A percentile compares a stretch with the other conserved stretches of the same genome.
Conservation (phyloP, 2,113 vertebrate genomes). For the Pionites leucogaster region DNA sequence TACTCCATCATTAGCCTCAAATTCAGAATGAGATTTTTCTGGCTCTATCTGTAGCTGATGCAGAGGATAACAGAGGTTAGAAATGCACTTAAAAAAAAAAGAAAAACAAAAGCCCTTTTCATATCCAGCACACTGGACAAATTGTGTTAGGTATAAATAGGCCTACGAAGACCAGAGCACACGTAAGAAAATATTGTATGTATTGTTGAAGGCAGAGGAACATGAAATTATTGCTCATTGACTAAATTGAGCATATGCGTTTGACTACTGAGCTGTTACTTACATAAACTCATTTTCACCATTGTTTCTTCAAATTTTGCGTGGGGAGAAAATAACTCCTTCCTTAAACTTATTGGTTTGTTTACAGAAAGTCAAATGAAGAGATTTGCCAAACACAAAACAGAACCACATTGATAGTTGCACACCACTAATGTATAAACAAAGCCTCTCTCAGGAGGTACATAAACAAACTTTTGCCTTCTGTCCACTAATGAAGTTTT, state of each 20-base stretch:
- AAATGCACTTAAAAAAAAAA: background rate
- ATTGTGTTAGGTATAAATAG: slow-evolving; percentile 18
- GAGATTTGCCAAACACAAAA: background rate
- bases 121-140: background rate
- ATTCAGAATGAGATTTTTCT: slow-evolving; percentile 50
- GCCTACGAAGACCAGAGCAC: background rate
- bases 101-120: slow-evolving; percentile 18
- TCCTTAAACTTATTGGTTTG: background rate
- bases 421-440: background rate
- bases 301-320: background rate
- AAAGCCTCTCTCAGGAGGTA: background rate
- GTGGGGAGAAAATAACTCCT: background rate
- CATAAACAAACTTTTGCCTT: background rate
- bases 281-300: background rate
- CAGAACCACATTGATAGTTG: background rate
- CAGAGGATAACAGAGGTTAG: slow-evolving; percentile 19
- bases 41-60: background rate
- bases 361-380: background rate
- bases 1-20: slow-evolving; percentile 14
- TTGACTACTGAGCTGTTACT: background rate
- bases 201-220: background rate
- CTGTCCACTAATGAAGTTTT: background rate
- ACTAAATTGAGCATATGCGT: background rate
- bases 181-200: background rate
- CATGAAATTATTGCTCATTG: background rate